A percentile compares a stretch with the other conserved stretches of the same genome.
phyloP scores from a whole-genome alignment of 2,888 invertebrate genomes.

The Parnassius smintheus region DNA sequence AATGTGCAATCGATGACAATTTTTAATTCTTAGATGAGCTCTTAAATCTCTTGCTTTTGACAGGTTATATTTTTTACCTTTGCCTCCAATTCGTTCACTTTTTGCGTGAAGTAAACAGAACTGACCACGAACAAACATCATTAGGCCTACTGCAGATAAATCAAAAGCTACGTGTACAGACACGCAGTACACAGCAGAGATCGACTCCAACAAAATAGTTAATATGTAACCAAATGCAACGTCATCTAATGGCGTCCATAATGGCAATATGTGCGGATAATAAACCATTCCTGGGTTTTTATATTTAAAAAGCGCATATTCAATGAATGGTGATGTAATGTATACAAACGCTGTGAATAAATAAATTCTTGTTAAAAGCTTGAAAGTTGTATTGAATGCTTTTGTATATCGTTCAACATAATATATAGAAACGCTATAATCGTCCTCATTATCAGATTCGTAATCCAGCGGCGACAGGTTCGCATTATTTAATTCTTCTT shows the following conservation, averaged over 20 bases:
- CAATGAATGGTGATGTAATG: constrained; percentile 56
- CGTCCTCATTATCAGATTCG: constrained; percentile 41
- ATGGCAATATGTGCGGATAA: constrained; percentile 58
- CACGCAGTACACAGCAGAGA: constrained; percentile 54
- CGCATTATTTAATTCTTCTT: constrained; percentile 36
- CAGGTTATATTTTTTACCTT: constrained; percentile 37
- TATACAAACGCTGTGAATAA: constrained; percentile 48
- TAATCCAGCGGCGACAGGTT: constrained; percentile 32
- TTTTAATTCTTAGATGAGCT: constrained; percentile 53
- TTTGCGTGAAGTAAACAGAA: constrained; percentile 48
- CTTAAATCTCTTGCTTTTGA: constrained; percentile 45
- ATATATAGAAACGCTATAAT: constrained; percentile 30
- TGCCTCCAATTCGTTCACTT: constrained; percentile 53
- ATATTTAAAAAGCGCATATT: constrained; percentile 40
- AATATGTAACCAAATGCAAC: constrained; percentile 44
- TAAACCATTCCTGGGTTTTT: constrained; percentile 30
- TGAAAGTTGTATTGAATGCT: constrained; percentile 42
- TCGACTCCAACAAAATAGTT: constrained; percentile 44
- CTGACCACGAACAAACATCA: constrained; percentile 64
- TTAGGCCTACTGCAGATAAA: constrained; percentile 51
- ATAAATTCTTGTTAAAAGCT: constrained; percentile 48
- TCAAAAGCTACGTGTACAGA: constrained; percentile 58
- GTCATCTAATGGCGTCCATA: constrained; percentile 52
- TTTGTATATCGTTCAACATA: constrained; percentile 43
- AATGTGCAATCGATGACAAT: constrained; percentile 50